Evolutionary conservation across 1,140 invertebrate genomes (phyloP), one percentile per base, ranked within the genome.

Genomic region (Lutraria rhynchaena): DNA sequence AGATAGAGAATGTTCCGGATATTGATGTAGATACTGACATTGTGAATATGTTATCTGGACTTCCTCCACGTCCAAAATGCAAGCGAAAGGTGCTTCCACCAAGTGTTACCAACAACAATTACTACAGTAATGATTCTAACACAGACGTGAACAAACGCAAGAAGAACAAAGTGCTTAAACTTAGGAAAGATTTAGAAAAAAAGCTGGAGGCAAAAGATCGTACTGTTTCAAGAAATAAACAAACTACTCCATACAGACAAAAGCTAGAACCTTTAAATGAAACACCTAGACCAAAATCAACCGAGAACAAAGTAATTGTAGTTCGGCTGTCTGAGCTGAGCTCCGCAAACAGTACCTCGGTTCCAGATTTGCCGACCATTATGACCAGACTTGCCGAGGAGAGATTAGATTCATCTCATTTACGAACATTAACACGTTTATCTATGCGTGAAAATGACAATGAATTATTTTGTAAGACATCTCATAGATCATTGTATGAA

Each of bases 41-140:
- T n/a, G 11, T 41, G 2, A 60, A 70, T 22, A 31, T 60, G 31
- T 19, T 80, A 3, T 19, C 63, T 9, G 51, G 35, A 22, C 65
- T 80, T 35, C 76, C 76, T 15, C 76, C 76, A 22, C 63, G 76
- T 31, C 76, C 76, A 35, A 69, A 69, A 29, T 80, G 76, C 31
- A 69, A 80, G 44, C 65, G 46, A 3, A 80, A 80, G 31, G 65
- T 80, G 9, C 31, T 80, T 13, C 76, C 76, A 27, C 76, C 76
- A 9, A 70, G 53, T 35, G 44, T 80, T 27, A 80, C 76, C 17
- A 41, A 41, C 5, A 41, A 15, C 15, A 15, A 5, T 41, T 5
- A 41, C 17, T 7, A 41, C 5, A 41, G 37, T 41, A 15, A 5
- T 41, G 37, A 41, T 41, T 41, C 37, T 7, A 46, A 51, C 51